phyloP scores from a whole-genome alignment of 2,888 invertebrate genomes.

The Chrysopilus asiliformis region DNA sequence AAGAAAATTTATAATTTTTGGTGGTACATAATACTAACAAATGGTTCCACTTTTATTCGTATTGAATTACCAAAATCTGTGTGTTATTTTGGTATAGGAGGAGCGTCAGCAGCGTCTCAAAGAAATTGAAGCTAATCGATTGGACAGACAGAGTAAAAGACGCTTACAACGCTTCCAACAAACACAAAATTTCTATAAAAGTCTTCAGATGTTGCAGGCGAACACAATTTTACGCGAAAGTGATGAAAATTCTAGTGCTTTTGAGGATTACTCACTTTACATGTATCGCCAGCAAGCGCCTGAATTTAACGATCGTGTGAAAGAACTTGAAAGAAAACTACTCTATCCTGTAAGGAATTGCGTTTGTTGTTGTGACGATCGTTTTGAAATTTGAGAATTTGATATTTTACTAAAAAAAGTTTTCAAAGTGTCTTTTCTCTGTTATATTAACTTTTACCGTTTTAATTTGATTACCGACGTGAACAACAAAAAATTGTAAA shows the following conservation, averaged over 20 bases:
- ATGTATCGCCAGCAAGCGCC: conserved; percentile 76
- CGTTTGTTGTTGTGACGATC: too few relatives aligned
- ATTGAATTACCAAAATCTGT: too few relatives aligned
- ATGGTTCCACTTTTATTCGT: too few relatives aligned
- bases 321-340: conserved; percentile 63
- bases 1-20: too few relatives aligned
- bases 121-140: conserved; percentile 56
- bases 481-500: too few relatives aligned
- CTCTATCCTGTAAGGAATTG: conserved; percentile 54
- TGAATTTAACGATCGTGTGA: conserved; percentile 71
- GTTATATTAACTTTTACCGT: background rate
- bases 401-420: too few relatives aligned
- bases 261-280: conserved; percentile 74
- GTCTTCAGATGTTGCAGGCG: conserved; percentile 70
- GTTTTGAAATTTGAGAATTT: too few relatives aligned
- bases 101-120: conserved; percentile 60
- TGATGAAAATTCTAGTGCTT: conserved; percentile 44
- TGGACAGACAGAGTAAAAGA: conserved; percentile 49
- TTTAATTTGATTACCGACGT: too few relatives aligned
- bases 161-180: conserved; percentile 58
- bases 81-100: conserved; percentile 38
- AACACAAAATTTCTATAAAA: conserved; percentile 71
- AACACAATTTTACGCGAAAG: conserved; percentile 50
- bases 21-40: too few relatives aligned
- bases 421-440: too few relatives aligned